These are phyloP conservation scores for Phalacrocorax carbo DNA, from an alignment of 2,113 vertebrate genomes.

Conservation along the genomic window DNA sequence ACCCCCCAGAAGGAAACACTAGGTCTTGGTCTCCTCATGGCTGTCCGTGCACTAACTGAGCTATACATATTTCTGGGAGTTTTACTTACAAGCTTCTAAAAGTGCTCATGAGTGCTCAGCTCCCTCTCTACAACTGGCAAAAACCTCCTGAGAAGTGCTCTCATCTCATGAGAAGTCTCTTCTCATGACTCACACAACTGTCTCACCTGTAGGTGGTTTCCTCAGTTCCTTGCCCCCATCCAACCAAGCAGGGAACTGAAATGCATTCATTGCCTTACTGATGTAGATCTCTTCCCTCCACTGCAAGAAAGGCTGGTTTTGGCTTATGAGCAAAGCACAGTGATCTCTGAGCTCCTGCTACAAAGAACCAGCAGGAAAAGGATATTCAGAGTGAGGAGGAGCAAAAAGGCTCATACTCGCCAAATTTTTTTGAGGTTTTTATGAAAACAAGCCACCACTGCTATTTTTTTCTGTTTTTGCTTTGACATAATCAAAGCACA, in stretches of 20 bases:
- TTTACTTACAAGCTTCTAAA: not conserved
- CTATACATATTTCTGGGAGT: not conserved
- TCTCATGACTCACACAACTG: conserved; percentile 13
- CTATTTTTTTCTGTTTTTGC: not conserved
- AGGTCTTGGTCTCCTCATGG: not conserved
- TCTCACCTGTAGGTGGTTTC: conserved; percentile 49
- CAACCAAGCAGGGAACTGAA: not conserved
- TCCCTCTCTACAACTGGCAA: not conserved
- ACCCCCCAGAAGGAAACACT: not conserved
- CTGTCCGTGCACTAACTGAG: not conserved
- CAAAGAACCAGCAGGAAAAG: not conserved
- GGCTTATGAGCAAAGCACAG: not conserved
- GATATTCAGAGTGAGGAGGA: not conserved
- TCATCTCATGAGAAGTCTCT: not conserved
- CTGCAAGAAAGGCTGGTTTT: not conserved
- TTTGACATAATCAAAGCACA: not conserved
- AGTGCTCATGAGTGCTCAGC: not conserved
- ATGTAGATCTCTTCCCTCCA: not conserved
- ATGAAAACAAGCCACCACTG: not conserved
- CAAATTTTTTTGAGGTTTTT: not conserved
- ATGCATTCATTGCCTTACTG: not conserved
- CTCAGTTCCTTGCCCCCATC: conserved; percentile 40
- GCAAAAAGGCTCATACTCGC: not conserved
- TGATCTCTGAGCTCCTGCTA: conserved; percentile 11
- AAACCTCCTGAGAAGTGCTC: conserved; percentile 24